Evolutionary conservation across 2,797 vertebrate species (phyloP).

Genomic region (Poeciliopsis presidionis): DNA sequence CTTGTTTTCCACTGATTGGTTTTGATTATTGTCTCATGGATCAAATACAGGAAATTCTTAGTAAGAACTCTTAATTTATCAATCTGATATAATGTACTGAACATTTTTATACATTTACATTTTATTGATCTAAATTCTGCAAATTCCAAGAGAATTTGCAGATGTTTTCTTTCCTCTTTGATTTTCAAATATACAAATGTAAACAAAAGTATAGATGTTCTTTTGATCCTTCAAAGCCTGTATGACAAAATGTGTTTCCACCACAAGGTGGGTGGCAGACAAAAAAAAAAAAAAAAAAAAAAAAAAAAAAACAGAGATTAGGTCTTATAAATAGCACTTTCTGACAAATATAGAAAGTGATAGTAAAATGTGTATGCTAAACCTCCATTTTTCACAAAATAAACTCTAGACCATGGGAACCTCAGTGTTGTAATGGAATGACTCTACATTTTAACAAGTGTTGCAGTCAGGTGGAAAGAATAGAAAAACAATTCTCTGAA

Average conservation of each 20-base stretch:
- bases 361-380: conserved; percentile 7
- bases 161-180: background rate
- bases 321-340: conserved; percentile 56
- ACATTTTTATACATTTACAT: background rate
- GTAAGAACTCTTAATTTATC: background rate
- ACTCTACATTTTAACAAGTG: background rate
- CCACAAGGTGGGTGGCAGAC: conserved; percentile 50
- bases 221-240: background rate
- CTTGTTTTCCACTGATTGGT: background rate
- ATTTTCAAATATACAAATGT: conserved; percentile 4
- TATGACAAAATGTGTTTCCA: conserved; percentile 51
- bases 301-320: conserved; percentile 26
- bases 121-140: too few relatives aligned
- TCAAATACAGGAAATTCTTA: background rate
- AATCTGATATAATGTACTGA: background rate
- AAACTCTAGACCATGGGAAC: conserved; percentile 14
- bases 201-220: too few relatives aligned
- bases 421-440: background rate
- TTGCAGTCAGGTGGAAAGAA: background rate
- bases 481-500: conserved; percentile 5
- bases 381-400: conserved; percentile 6
- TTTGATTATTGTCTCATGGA: background rate
- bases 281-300: background rate
- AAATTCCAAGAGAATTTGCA: too few relatives aligned
- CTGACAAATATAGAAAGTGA: conserved; percentile 39